A percentile compares a stretch with the other conserved stretches of the same genome.
Conservation (phyloP, 2,113 vertebrate species). For the Spermophilus dauricus region DNA sequence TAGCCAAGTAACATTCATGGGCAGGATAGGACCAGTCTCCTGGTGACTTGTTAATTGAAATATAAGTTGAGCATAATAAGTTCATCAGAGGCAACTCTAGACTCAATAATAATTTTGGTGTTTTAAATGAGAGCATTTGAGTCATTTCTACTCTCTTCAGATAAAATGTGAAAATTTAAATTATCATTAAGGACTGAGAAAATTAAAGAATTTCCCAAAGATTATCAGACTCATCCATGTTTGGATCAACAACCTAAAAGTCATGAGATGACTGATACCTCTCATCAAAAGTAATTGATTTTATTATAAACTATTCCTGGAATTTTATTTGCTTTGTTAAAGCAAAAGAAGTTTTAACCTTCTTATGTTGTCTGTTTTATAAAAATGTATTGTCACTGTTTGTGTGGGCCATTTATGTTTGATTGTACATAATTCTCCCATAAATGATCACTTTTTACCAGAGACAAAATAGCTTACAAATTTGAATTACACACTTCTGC, state of each 20-base stretch:
- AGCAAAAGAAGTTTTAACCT: neutral
- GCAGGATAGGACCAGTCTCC: neutral
- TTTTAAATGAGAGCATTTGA: constrained; percentile 71
- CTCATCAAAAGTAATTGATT: neutral
- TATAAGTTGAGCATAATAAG: neutral
- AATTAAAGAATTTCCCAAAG: neutral
- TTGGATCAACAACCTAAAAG: neutral
- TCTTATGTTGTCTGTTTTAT: neutral
- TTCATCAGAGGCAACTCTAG: constrained; percentile 50
- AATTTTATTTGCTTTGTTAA: neutral
- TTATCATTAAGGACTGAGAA: constrained; percentile 14
- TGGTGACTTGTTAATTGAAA: neutral
- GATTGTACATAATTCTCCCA: neutral
- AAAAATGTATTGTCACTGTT: neutral
- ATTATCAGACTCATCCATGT: neutral
- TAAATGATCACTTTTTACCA: neutral
- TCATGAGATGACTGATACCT: neutral
- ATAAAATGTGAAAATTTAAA: constrained; percentile 62
- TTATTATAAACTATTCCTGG: neutral
- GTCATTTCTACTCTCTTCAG: constrained; percentile 61
- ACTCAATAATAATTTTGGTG: constrained; percentile 44
- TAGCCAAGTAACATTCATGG: constrained; percentile 38
- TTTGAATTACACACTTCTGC: neutral
- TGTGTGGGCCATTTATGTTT: neutral
- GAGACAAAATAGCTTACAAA: neutral